Evolutionary conservation across 2,113 vertebrate species (phyloP), one percentile per base, ranked within the genome.

Genomic region (Nasalis larvatus): DNA sequence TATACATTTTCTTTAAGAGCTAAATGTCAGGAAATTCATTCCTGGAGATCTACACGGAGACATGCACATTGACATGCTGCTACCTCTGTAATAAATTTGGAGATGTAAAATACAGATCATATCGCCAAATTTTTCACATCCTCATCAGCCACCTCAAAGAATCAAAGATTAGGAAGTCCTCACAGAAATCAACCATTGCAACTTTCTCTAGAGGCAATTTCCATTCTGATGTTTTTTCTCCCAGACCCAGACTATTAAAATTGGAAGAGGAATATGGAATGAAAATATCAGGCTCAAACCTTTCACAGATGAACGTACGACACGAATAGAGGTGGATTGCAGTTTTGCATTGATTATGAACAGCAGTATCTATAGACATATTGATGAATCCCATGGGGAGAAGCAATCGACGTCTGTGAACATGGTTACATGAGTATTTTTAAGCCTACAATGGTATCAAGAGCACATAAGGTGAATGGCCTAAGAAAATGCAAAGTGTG

Each of bases 1-100:
- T 40, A 98, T 54, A 91, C 40, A 82, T 98, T 97, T 96, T 93
- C 94, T 89, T 92, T 66, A 95, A 74, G 1, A 32, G 74, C 17
- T 2, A 92, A 96, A 93, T 95, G 97, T 98, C 97, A 98, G 85
- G 71, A 63, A 94, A 8, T 42, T 94, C 37, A 42, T 96, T 98
- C 92, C 56, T 94, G 89, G 88, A n/a, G 94, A 80, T 35, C 77
- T 82, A 30, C 54, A 81, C 97, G 89, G 95, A 88, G 98, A 97
- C 1, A 0, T 1, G 3, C 56, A 2, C 93, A 69, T 25, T 78
- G 71, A n/a, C 92, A 60, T 0, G 21, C 12, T 32, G 40, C 96
- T 94, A 30, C 83, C 97, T 93, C 40, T 37, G 95, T 86, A 86
- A 37, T 91, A 63, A 97, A 89, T 96, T 12, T 82, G 95, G 56